Evolutionary conservation across 2,888 invertebrate species (phyloP).

Genomic region (Catocala fraxini): DNA sequence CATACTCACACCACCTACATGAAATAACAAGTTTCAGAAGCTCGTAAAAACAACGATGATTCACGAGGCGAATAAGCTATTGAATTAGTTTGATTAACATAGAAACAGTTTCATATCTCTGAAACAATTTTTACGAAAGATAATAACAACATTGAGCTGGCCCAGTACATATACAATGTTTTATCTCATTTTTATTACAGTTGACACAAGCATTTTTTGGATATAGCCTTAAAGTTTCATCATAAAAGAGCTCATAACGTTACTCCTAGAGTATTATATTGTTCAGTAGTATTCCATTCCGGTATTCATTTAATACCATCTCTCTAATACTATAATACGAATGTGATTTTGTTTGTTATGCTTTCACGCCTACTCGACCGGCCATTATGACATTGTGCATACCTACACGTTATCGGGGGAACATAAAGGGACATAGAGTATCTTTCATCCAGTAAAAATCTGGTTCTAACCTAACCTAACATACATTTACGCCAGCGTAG

Average conservation of each 20-base stretch:
- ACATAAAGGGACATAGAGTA: too few species aligned
- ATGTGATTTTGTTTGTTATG: too few species aligned
- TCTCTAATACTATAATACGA: not conserved
- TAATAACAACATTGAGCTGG: conserved; percentile 16
- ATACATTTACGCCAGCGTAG: too few species aligned
- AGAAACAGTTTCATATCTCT: conserved; percentile 8
- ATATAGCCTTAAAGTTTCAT: conserved; percentile 35
- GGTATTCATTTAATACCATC: conserved; percentile 35
- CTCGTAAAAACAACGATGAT: not conserved
- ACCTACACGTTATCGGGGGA: too few species aligned
- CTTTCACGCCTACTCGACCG: too few species aligned
- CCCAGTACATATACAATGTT: conserved; percentile 17
- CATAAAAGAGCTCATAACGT: conserved; percentile 35
- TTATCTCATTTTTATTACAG: conserved; percentile 28
- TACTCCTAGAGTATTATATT: conserved; percentile 24
- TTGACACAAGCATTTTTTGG: conserved; percentile 23
- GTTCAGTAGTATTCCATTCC: conserved; percentile 25
- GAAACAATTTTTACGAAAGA: conserved; percentile 20
- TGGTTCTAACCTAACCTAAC: too few species aligned
- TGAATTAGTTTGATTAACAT: conserved; percentile 15
- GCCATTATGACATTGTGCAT: too few species aligned
- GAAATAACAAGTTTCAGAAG: not conserved
- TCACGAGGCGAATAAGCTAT: conserved; percentile 3
- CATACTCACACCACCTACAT: not conserved
- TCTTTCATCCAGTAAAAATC: too few species aligned